These are phyloP conservation scores for Gymnoscopelus braueri DNA, from an alignment of 2,797 vertebrate species.

Conservation along the genomic window DNA sequence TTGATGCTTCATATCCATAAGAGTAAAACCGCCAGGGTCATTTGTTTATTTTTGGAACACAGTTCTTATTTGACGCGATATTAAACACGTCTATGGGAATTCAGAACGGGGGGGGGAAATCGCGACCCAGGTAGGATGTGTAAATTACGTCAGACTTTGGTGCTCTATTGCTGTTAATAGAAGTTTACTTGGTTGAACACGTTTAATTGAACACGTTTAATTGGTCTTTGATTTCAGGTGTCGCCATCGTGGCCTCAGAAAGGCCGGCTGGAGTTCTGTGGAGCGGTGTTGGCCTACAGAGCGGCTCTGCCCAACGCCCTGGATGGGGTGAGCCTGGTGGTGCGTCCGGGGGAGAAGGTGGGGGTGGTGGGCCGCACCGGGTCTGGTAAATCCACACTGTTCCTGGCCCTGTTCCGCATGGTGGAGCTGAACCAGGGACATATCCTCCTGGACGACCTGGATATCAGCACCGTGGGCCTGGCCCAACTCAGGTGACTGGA, in stretches of 20 bases:
- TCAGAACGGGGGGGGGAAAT: too few relatives aligned
- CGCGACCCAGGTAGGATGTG: too few relatives aligned
- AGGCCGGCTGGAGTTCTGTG: slow-evolving; percentile 87
- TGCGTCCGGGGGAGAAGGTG: slow-evolving; percentile 91
- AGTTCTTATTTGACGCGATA: too few relatives aligned
- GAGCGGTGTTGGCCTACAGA: slow-evolving; percentile 86
- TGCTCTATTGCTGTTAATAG: too few relatives aligned
- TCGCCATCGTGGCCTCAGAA: slow-evolving; percentile 83
- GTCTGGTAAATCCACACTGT: slow-evolving; percentile 94
- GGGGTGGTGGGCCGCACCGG: slow-evolving; percentile 96
- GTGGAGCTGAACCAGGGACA: slow-evolving; percentile 88
- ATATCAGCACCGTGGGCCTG: slow-evolving; percentile 84
- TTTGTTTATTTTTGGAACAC: too few relatives aligned
- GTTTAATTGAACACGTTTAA: too few relatives aligned
- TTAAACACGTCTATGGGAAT: too few relatives aligned
- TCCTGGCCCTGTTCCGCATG: slow-evolving; percentile 93
- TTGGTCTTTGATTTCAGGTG: slow-evolving; percentile 69
- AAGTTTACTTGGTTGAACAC: too few relatives aligned
- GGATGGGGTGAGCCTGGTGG: slow-evolving; percentile 85
- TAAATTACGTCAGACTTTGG: too few relatives aligned
- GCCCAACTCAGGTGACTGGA: slow-evolving; percentile 85
- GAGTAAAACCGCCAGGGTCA: too few relatives aligned
- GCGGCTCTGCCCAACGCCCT: slow-evolving; percentile 89
- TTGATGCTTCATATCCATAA: too few relatives aligned
- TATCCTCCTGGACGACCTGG: slow-evolving; percentile 89